phyloP scores from a whole-genome alignment of 1,140 invertebrate species.

The Diachasma alloeum region DNA sequence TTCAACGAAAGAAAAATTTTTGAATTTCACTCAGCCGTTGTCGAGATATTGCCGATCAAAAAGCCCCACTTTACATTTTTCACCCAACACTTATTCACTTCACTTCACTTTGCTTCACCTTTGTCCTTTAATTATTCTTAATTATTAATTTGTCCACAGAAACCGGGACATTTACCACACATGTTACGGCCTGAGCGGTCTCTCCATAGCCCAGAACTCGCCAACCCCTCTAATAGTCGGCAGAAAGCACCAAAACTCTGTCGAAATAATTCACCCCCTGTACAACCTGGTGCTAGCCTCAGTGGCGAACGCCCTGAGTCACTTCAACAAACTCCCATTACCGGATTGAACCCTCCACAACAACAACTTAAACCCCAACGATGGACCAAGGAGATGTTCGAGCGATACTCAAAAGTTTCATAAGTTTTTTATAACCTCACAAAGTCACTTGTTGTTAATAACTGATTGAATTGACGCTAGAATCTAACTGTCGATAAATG shows the following conservation, averaged over 20 bases:
- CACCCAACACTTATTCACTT: conserved; percentile 1
- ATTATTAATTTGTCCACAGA: conserved; percentile 67
- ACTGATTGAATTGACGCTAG: background rate
- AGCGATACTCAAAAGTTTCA: background rate
- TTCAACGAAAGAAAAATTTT: too few relatives aligned
- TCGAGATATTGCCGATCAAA: too few relatives aligned
- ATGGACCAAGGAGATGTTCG: conserved; percentile 2
- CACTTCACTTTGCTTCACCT: background rate
- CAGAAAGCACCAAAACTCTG: conserved; percentile 40
- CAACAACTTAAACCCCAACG: background rate
- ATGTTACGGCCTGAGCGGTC: conserved; percentile 94
- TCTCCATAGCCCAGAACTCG: conserved; percentile 92
- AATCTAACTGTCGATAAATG: background rate
- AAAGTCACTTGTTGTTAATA: background rate
- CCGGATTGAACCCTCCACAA: conserved; percentile 41
- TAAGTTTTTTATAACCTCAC: background rate
- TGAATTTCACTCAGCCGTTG: too few relatives aligned
- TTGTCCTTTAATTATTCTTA: conserved; percentile 3
- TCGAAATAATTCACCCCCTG: conserved; percentile 55
- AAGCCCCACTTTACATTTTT: too few relatives aligned
- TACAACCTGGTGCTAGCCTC: conserved; percentile 54
- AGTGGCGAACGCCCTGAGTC: conserved; percentile 48
- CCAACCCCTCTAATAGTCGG: conserved; percentile 59
- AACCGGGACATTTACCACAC: conserved; percentile 94
- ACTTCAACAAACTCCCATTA: conserved; percentile 53